phyloP scores from a whole-genome alignment of 2,888 invertebrate genomes.

The Cantharis rufa region DNA sequence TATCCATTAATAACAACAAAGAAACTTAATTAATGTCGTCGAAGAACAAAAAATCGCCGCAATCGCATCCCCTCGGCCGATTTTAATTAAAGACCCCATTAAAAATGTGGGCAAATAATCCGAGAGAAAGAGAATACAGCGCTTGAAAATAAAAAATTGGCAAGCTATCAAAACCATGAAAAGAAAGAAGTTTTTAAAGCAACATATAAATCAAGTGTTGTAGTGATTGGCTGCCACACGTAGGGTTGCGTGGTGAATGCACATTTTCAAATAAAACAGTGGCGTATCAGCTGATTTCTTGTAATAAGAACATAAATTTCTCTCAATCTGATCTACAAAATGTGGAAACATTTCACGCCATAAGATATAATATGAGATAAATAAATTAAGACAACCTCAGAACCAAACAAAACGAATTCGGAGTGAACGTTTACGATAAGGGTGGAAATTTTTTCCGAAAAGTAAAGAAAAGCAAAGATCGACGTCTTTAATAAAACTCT shows the following conservation, averaged over 20 bases:
- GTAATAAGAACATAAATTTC: constrained; percentile 31
- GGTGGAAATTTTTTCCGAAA: neutral
- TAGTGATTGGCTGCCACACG: constrained; percentile 40
- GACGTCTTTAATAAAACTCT: neutral
- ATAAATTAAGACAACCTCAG: constrained; percentile 16
- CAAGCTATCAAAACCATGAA: constrained; percentile 21
- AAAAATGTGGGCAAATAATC: neutral
- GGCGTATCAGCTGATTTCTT: constrained; percentile 29
- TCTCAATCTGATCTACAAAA: constrained; percentile 26
- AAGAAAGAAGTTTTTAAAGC: constrained; percentile 38
- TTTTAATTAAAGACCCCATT: neutral
- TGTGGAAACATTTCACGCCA: constrained; percentile 29
- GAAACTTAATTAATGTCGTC: neutral
- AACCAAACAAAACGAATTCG: neutral
- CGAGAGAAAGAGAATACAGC: constrained; percentile 8
- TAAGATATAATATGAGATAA: constrained; percentile 20
- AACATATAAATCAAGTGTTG: constrained; percentile 40
- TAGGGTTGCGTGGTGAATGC: constrained; percentile 39
- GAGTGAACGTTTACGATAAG: neutral
- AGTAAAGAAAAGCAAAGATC: neutral
- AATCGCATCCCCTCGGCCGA: neutral
- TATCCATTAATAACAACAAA: constrained; percentile 8
- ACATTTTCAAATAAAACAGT: constrained; percentile 40
- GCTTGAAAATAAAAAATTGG: constrained; percentile 15
- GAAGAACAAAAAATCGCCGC: neutral